These are phyloP conservation scores for Lepilemur ruficaudatus DNA, from an alignment of 2,797 vertebrate species.

Conservation along the genomic window DNA sequence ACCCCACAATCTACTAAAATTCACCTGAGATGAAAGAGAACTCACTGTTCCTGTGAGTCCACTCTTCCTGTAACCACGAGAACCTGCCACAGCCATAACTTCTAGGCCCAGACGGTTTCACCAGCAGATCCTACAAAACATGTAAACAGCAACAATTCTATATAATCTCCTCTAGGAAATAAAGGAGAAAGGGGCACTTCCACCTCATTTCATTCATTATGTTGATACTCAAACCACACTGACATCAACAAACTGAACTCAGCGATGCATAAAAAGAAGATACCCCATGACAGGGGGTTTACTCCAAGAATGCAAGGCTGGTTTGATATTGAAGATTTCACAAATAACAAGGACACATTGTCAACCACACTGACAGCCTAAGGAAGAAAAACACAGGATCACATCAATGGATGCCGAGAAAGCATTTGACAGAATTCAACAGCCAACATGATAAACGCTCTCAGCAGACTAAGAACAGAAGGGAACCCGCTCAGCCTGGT, in stretches of 20 bases:
- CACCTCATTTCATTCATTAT: background rate
- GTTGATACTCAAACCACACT: background rate
- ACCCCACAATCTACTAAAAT: background rate
- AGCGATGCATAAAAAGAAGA: background rate
- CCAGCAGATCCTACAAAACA: background rate
- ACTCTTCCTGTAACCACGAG: accelerated
- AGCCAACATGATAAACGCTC: background rate
- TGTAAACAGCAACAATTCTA: background rate
- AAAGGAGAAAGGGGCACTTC: background rate
- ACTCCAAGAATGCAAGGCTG: background rate
- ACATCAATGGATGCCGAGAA: background rate
- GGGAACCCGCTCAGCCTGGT: background rate
- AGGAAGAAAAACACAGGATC: background rate
- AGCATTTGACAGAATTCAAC: background rate
- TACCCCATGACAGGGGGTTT: background rate
- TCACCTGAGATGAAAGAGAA: background rate
- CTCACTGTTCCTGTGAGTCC: too few relatives aligned
- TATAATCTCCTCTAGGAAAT: background rate
- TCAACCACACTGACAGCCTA: background rate
- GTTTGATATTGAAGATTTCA: background rate
- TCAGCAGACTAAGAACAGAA: background rate
- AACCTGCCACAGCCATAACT: background rate
- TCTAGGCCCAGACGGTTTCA: background rate
- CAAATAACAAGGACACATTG: too few relatives aligned
- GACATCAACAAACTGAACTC: background rate